These are phyloP conservation scores for Nymphalis polychloros DNA, from an alignment of 2,888 invertebrate genomes.

Conservation along the genomic window DNA sequence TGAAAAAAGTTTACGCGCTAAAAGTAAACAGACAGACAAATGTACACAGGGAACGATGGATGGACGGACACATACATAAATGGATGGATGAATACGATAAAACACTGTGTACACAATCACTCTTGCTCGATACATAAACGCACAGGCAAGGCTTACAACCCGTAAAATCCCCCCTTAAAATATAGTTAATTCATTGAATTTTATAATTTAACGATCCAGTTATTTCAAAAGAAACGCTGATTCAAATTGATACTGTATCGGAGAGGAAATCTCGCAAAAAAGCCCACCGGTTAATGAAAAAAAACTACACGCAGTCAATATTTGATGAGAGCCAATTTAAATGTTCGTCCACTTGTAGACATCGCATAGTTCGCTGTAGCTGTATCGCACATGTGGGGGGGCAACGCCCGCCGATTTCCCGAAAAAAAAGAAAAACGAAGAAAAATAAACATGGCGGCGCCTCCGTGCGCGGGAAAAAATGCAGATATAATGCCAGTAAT, in stretches of 20 bases:
- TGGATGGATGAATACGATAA: slow-evolving; percentile 30
- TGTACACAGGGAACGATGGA: slow-evolving; percentile 29
- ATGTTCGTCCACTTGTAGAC: slow-evolving; percentile 81
- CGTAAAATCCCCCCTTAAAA: slow-evolving; percentile 29
- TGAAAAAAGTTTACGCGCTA: slow-evolving; percentile 22
- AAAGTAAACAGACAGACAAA: slow-evolving; percentile 31
- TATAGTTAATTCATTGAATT: slow-evolving; percentile 35
- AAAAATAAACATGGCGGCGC: slow-evolving; percentile 74
- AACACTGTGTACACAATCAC: slow-evolving; percentile 24
- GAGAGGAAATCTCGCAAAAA: slow-evolving; percentile 63
- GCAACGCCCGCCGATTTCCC: slow-evolving; percentile 66
- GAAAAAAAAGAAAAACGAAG: slow-evolving; percentile 73
- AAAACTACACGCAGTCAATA: slow-evolving; percentile 80
- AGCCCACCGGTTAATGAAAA: slow-evolving; percentile 73
- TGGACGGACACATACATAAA: slow-evolving; percentile 24
- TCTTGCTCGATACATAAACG: slow-evolving; percentile 24
- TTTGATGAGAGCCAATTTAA: slow-evolving; percentile 82
- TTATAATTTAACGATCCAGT: slow-evolving; percentile 38
- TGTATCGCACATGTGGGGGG: slow-evolving; percentile 59
- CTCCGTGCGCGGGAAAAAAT: slow-evolving; percentile 76
- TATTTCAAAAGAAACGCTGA: slow-evolving; percentile 59
- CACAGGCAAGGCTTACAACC: slow-evolving; percentile 5
- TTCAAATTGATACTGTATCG: slow-evolving; percentile 64
- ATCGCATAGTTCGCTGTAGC: slow-evolving; percentile 74
- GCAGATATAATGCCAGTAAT: slow-evolving; percentile 81